A percentile compares a stretch with the other conserved stretches of the same genome.
Conservation (phyloP, 2,797 vertebrate species). For the Echeneis naucrates region DNA sequence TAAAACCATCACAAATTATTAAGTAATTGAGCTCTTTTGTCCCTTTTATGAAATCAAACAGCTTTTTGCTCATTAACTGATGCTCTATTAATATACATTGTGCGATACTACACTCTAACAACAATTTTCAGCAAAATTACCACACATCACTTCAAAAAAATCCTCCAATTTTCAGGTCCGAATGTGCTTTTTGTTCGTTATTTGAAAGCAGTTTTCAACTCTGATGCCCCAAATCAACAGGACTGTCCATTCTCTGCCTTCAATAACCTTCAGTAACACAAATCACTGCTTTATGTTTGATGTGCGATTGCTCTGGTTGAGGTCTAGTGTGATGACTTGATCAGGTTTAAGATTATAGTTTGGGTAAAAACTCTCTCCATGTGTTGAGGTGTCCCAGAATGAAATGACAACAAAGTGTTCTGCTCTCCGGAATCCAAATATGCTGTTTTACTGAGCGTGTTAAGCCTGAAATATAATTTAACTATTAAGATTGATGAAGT, state of each 20-base stretch:
- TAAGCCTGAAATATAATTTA: neutral
- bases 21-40: neutral
- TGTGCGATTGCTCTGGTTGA: neutral
- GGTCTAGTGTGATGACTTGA: neutral
- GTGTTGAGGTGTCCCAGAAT: too few species aligned
- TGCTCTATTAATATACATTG: neutral
- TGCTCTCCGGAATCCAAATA: too few species aligned
- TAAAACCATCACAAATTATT: constrained; percentile 8
- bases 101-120: neutral
- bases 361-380: too few species aligned
- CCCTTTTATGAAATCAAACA: neutral
- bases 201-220: too few species aligned
- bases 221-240: neutral
- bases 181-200: neutral
- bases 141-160: neutral
- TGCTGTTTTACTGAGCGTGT: neutral
- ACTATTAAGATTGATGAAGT: neutral
- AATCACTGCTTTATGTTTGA: neutral
- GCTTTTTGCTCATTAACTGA: neutral
- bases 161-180: neutral
- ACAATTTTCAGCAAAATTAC: neutral
- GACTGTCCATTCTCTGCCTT: too few species aligned
- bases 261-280: too few species aligned
- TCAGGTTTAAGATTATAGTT: too few species aligned
- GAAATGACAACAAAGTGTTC: too few species aligned